Base-by-base conservation (phyloP, 1,140 invertebrate species). In the Colletes gigas region DNA sequence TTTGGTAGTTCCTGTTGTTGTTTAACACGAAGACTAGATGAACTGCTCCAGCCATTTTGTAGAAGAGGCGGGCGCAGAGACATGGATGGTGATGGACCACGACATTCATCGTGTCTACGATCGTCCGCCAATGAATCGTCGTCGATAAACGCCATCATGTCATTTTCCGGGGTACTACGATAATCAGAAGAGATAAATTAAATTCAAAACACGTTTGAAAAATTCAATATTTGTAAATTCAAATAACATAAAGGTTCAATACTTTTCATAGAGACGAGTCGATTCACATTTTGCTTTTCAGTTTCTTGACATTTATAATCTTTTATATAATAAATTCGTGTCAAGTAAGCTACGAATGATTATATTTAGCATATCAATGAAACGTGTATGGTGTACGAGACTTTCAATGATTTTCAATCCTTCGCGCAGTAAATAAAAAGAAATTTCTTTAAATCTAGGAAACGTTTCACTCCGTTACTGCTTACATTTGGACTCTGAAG, bases 111-210 rank as follows among this genome's bases (percentile, higher is more conserved):
- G n/a, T 81, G 71, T 12, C 86, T 82, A 17, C 79, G 79, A 10
- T 92, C 92, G 7, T 93, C 91, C 41, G 90, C 85, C 30, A 84
- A 67, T 6, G 89, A 90, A 66, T 94, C 93, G 70, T 94, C 93
- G 73, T 94, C 93, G 30, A 94, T 94, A 74, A 94, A 94, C 15
- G 93, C 91, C 90, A 94, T 91, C 88, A 93, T 81, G 50, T 94
- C 93, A 68, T 92, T 93, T 8, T 93, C 92, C 15, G 93, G 93
- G 15, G 93, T 93, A 68, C 93, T 93, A 66, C 8, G 82, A 86
- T 10, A 44, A 72, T n/a, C 62, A 15, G 54, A n/a, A 41, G 1
- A n/a, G 68, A 1, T 6, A 70, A 19, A 41, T 41, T n/a, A n/a
- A n/a, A n/a, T n/a, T n/a, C 9, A 9, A 6, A 30, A 30, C 9